Percentiles rank a stretch among this genome's conserved stretches.
Conservation (phyloP, 2,797 vertebrate species). For the Rhincodon typus region DNA sequence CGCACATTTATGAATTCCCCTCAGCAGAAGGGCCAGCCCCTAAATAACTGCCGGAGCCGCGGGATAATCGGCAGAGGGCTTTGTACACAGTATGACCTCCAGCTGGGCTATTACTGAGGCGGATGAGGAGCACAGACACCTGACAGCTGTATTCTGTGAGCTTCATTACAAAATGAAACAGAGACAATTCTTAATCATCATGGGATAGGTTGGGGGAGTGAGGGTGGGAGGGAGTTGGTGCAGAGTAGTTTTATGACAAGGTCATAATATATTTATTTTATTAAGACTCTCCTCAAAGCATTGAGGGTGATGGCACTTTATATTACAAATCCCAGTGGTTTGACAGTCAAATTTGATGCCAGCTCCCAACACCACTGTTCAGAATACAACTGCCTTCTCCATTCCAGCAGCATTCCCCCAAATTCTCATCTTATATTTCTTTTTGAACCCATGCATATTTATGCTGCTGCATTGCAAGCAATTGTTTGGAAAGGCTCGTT, state of each 20-base stretch:
- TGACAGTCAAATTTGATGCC: neutral
- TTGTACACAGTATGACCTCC: conserved; percentile 73
- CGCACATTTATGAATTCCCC: conserved; percentile 75
- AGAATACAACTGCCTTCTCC: neutral
- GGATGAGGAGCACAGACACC: conserved; percentile 76
- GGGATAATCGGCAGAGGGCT: conserved; percentile 62
- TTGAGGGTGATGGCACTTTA: neutral
- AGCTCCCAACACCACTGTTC: neutral
- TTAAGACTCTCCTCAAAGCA: conserved; percentile 51
- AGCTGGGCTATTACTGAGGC: conserved; percentile 78
- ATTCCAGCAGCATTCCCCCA: too few species aligned
- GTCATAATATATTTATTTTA: conserved; percentile 69
- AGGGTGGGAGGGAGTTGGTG: conserved; percentile 47
- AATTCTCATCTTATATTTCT: neutral
- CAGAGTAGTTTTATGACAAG: conserved; percentile 66
- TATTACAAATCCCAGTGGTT: neutral
- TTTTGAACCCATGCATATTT: neutral
- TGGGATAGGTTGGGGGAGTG: conserved; percentile 60
- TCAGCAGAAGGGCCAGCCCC: conserved; percentile 76
- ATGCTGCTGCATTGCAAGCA: neutral
- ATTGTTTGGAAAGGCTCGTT: neutral
- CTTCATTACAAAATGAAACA: conserved; percentile 83
- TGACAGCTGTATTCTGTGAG: conserved; percentile 82
- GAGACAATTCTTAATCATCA: conserved; percentile 79
- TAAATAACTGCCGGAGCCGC: conserved; percentile 69